phyloP scores from a whole-genome alignment of 1,140 invertebrate species.

The Tribolium madens region DNA sequence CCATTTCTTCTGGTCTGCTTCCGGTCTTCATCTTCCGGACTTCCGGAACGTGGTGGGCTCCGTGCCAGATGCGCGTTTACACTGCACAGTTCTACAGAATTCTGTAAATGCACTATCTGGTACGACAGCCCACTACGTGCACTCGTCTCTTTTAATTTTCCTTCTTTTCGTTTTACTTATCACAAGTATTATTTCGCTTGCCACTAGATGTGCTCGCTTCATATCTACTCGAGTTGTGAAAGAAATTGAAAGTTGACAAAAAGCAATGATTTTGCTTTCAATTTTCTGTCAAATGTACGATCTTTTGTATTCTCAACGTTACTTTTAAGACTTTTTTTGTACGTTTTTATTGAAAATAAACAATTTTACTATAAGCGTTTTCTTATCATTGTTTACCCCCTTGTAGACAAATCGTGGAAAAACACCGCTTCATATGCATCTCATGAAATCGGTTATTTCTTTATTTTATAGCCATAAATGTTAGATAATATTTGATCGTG shows the following conservation, averaged over 20 bases:
- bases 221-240: constrained; percentile 2
- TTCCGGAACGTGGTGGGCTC: constrained; percentile 67
- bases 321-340: background rate
- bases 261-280: constrained; percentile 16
- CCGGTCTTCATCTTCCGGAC: constrained; percentile 42
- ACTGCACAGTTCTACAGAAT: constrained; percentile 76
- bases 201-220: constrained; percentile 7
- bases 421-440: background rate
- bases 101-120: constrained; percentile 99
- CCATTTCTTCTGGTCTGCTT: constrained; percentile 37
- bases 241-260: constrained; percentile 14
- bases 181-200: constrained; percentile 11
- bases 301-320: background rate
- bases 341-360: constrained; percentile 24
- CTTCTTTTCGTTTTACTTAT: background rate
- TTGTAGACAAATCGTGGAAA: background rate
- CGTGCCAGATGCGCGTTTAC: constrained; percentile 98
- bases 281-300: background rate
- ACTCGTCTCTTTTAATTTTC: constrained; percentile 49
- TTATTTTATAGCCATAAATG: background rate
- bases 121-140: constrained; percentile 88
- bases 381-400: constrained; percentile 18
- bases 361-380: background rate
- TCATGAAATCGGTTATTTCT: background rate
- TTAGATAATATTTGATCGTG: background rate